Conservation (phyloP, 2,113 vertebrate species). For the Oreochromis niloticus region DNA sequence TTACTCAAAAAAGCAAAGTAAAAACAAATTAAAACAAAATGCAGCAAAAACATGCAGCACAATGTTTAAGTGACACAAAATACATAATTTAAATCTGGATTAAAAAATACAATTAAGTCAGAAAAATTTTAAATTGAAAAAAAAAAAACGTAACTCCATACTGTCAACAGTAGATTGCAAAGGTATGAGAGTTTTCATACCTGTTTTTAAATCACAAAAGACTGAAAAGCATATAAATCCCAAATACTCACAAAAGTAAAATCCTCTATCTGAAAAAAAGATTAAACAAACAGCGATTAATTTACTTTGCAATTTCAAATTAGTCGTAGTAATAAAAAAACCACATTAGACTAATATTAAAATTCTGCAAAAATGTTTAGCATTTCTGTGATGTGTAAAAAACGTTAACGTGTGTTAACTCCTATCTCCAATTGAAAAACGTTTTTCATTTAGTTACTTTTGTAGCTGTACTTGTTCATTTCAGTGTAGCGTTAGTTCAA, state of each 20-base stretch:
- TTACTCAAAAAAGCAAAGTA: not conserved
- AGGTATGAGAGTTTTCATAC: not conserved
- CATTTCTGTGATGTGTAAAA: not conserved
- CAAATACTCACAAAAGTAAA: not conserved
- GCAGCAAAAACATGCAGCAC: not conserved
- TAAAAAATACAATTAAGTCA: not conserved
- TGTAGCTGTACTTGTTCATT: not conserved
- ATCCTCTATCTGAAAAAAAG: not conserved
- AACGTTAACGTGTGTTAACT: not conserved
- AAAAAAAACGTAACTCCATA: fast-evolving
- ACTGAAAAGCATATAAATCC: not conserved
- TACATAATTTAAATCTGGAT: not conserved
- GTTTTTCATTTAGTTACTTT: not conserved
- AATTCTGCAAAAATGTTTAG: not conserved
- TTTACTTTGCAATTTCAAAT: not conserved
- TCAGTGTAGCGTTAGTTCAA: not conserved
- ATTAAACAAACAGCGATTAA: not conserved
- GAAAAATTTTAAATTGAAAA: not conserved
- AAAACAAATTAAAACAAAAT: not conserved
- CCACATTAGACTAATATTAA: not conserved
- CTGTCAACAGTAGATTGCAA: not conserved
- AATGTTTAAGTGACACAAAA: not conserved
- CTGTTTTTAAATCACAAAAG: not conserved
- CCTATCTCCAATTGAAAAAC: not conserved
- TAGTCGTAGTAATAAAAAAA: not conserved